A percentile compares a stretch with the other conserved stretches of the same genome.
Evolutionary conservation across 1,140 invertebrate species (phyloP).

Genomic region (Meteorus sp.): DNA sequence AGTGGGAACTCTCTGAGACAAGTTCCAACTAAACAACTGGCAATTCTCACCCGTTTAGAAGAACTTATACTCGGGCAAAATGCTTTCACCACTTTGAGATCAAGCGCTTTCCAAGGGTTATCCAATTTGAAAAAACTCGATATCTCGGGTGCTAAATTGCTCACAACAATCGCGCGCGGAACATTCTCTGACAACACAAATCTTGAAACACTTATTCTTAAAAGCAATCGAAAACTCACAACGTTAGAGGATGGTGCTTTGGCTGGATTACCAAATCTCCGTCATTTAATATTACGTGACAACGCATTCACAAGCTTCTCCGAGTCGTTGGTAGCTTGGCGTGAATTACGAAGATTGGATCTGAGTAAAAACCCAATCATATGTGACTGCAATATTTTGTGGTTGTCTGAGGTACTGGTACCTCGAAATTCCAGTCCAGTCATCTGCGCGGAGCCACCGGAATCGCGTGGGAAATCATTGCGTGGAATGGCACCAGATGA

Average conservation of each 20-base stretch:
- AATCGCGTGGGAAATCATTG: slow-evolving; percentile 70
- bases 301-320: slow-evolving; percentile 75
- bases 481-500: slow-evolving; percentile 72
- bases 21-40: slow-evolving; percentile 76
- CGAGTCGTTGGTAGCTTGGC: slow-evolving; percentile 77
- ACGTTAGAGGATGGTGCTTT: slow-evolving; percentile 74
- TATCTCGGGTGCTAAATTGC: slow-evolving; percentile 71
- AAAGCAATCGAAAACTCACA: slow-evolving; percentile 73
- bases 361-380: slow-evolving; percentile 80
- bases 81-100: slow-evolving; percentile 69
- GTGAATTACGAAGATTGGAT: slow-evolving; percentile 74
- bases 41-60: slow-evolving; percentile 72
- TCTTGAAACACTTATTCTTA: slow-evolving; percentile 74
- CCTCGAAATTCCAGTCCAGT: slow-evolving; percentile 74
- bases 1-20: slow-evolving; percentile 74
- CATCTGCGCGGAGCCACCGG: slow-evolving; percentile 72
- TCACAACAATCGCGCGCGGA: slow-evolving; percentile 72
- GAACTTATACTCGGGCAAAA: slow-evolving; percentile 82
- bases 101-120: slow-evolving; percentile 75
- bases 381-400: slow-evolving; percentile 80
- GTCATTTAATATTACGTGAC: slow-evolving; percentile 74
- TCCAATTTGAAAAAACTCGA: slow-evolving; percentile 75
- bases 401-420: slow-evolving; percentile 75
- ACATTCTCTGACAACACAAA: slow-evolving; percentile 80
- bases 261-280: slow-evolving; percentile 75